A percentile compares a stretch with the other conserved stretches of the same genome.
Conservation (phyloP, 2,888 invertebrate genomes). For the Axea sp. region DNA sequence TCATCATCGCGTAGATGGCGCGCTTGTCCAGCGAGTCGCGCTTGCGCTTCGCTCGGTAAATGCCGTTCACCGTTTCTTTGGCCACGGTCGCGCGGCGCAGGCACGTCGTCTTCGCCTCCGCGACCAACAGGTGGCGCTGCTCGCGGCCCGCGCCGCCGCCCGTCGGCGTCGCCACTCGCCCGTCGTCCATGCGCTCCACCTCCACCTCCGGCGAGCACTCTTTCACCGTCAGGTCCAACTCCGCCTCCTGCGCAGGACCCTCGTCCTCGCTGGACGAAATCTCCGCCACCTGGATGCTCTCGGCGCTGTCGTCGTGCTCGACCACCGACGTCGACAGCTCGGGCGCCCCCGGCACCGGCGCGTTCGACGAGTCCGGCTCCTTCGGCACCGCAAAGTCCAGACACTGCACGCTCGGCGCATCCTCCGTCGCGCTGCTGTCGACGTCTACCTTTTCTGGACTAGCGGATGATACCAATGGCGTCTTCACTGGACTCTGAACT, state of each 20-base stretch:
- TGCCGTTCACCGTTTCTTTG: constrained; percentile 33
- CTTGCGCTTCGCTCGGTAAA: constrained; percentile 43
- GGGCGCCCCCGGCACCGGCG: neutral
- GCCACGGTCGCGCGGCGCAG: constrained; percentile 12
- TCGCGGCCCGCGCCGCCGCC: neutral
- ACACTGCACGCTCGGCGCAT: neutral
- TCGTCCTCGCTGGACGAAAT: constrained; percentile 72
- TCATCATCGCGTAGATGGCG: constrained; percentile 9
- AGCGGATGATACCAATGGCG: neutral
- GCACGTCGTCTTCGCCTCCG: constrained; percentile 4
- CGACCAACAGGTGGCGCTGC: neutral
- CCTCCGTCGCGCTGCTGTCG: neutral
- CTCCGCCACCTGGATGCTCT: constrained; percentile 73
- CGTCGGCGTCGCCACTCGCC: neutral
- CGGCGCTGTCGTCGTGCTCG: constrained; percentile 37
- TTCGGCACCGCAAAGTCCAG: constrained; percentile 35
- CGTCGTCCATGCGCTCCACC: constrained; percentile 9
- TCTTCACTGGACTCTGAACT: neutral
- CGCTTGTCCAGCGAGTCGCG: constrained; percentile 38
- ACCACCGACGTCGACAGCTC: neutral
- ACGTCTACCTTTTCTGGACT: constrained; percentile 5
- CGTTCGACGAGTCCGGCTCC: constrained; percentile 67
- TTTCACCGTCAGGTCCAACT: neutral
- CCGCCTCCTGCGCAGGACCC: constrained; percentile 1
- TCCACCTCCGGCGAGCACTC: constrained; percentile 30